Conservation (phyloP, 2,113 vertebrate species). For the Erythrolamprus reginae region DNA sequence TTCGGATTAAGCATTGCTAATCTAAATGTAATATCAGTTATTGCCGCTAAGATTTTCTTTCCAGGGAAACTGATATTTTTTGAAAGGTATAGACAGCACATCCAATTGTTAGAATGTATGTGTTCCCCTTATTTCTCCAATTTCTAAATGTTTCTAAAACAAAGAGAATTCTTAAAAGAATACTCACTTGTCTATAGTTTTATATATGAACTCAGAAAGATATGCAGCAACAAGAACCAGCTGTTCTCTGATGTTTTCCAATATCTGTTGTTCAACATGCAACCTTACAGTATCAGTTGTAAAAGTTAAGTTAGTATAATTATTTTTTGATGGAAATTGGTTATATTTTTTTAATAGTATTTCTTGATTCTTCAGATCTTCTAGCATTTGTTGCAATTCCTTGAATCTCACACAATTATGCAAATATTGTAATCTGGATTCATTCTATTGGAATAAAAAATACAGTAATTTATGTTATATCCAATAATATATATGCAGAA, state of each 20-base stretch:
- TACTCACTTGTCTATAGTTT: slow-evolving; percentile 62
- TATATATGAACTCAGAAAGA: slow-evolving; percentile 59
- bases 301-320: background rate
- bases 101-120: background rate
- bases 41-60: background rate
- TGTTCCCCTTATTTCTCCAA: background rate
- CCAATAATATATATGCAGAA: rapidly evolving
- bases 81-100: background rate
- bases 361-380: slow-evolving; percentile 68
- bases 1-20: background rate
- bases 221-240: slow-evolving; percentile 58
- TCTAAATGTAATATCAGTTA: background rate
- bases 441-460: slow-evolving; percentile 62
- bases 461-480: background rate
- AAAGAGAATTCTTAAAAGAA: background rate
- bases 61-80: background rate
- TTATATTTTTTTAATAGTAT: slow-evolving; percentile 31
- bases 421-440: slow-evolving; percentile 75
- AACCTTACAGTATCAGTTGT: slow-evolving; percentile 17
- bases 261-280: slow-evolving; percentile 49
- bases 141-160: background rate
- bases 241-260: slow-evolving; percentile 69
- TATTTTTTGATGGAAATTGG: slow-evolving; percentile 10
- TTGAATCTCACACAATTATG: slow-evolving; percentile 78
- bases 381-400: slow-evolving; percentile 76